Conservation (phyloP, 1,140 invertebrate species). For the Leptopilina clavipes region DNA sequence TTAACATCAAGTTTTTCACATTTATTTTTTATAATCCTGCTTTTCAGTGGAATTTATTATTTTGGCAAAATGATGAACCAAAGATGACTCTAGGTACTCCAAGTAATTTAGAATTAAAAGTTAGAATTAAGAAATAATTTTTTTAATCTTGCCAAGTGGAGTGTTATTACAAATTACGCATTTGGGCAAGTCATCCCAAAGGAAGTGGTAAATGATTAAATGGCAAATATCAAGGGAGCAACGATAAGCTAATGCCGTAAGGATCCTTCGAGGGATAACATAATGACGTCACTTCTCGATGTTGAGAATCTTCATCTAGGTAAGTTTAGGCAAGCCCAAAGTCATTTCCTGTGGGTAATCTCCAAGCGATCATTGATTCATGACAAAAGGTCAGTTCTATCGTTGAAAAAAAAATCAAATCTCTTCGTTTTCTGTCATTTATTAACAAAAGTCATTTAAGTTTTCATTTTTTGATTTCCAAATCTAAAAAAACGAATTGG, state of each 20-base stretch:
- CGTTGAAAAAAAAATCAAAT: too few relatives aligned
- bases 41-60: too few relatives aligned
- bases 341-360: constrained; percentile 2
- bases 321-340: constrained; percentile 2
- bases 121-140: too few relatives aligned
- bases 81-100: too few relatives aligned
- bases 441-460: background rate
- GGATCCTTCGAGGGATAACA: constrained; percentile 25
- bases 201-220: constrained; percentile 19
- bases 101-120: too few relatives aligned
- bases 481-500: too few relatives aligned
- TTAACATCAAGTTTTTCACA: too few relatives aligned
- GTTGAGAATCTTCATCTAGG: background rate
- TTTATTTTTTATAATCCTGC: background rate
- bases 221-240: constrained; percentile 12
- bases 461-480: too few relatives aligned
- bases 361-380: background rate
- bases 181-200: background rate
- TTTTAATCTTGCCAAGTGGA: background rate
- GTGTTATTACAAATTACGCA: background rate
- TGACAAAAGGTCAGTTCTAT: background rate
- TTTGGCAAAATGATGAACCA: too few relatives aligned
- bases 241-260: constrained; percentile 23
- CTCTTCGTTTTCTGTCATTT: too few relatives aligned
- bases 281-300: background rate